These are phyloP conservation scores for Zosterops pallidus DNA, from an alignment of 2,113 vertebrate genomes.

Conservation along the genomic window DNA sequence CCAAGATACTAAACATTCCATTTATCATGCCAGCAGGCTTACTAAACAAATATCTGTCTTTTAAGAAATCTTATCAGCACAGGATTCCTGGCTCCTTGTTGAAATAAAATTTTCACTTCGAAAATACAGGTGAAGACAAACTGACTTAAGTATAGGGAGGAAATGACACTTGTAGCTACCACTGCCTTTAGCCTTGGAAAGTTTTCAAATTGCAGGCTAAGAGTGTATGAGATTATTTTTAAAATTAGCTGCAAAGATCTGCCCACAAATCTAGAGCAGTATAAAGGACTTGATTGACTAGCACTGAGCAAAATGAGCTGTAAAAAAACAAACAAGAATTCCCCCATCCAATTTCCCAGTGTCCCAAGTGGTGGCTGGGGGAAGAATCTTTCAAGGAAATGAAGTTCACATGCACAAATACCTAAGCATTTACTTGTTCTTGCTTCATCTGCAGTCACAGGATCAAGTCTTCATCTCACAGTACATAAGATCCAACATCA, in stretches of 20 bases:
- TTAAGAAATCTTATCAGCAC: not conserved
- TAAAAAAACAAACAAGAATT: not conserved
- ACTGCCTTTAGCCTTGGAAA: not conserved
- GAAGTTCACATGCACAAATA: not conserved
- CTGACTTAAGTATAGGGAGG: not conserved
- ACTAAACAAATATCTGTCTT: not conserved
- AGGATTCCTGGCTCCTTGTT: not conserved
- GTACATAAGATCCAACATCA: not conserved
- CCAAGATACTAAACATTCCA: not conserved
- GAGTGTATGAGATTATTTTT: not conserved
- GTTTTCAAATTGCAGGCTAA: not conserved
- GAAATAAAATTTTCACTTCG: not conserved
- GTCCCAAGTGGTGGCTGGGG: no score
- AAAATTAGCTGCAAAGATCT: not conserved
- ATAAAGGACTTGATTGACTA: not conserved
- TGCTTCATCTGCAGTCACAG: not conserved
- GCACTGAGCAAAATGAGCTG: not conserved
- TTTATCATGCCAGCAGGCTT: not conserved
- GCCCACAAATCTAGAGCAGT: not conserved
- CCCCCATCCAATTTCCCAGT: not conserved
- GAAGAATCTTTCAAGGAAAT: not conserved
- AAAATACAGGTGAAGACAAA: not conserved
- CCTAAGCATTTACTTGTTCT: not conserved
- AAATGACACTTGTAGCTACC: not conserved
- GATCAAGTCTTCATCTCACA: not conserved